Conservation (phyloP, 1,140 invertebrate species). For the Nautilus pompilius region DNA sequence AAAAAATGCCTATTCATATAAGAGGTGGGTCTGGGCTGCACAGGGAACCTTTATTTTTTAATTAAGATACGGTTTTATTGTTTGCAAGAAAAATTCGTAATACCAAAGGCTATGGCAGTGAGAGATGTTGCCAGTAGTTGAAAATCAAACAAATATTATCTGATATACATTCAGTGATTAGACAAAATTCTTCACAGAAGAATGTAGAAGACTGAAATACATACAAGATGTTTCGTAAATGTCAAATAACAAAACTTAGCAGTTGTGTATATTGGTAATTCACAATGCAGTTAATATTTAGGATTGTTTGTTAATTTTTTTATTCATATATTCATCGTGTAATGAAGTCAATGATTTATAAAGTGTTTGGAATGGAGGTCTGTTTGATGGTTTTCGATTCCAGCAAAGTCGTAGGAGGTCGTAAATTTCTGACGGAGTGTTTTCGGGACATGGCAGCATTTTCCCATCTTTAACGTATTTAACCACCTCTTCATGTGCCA, state of each 20-base stretch:
- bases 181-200: no score
- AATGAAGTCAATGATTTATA: conserved; percentile 31
- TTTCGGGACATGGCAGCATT: conserved; percentile 87
- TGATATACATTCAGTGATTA: no score
- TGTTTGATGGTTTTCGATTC: conserved; percentile 76
- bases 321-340: conserved; percentile 27
- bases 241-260: background rate
- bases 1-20: no score
- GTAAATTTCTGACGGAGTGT: conserved; percentile 85
- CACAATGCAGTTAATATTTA: no score
- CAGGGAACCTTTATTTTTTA: no score
- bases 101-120: no score
- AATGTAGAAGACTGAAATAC: background rate
- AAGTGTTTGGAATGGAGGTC: conserved; percentile 71
- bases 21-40: no score
- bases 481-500: conserved; percentile 89
- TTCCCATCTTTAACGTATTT: conserved; percentile 91
- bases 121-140: no score
- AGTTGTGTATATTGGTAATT: background rate
- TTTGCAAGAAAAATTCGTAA: no score
- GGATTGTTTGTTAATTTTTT: no score
- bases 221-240: background rate
- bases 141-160: no score
- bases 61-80: no score
- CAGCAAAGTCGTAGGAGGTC: conserved; percentile 91